These are phyloP conservation scores for Rhinichthys klamathensis DNA, from an alignment of 2,113 vertebrate genomes.

Conservation along the genomic window DNA sequence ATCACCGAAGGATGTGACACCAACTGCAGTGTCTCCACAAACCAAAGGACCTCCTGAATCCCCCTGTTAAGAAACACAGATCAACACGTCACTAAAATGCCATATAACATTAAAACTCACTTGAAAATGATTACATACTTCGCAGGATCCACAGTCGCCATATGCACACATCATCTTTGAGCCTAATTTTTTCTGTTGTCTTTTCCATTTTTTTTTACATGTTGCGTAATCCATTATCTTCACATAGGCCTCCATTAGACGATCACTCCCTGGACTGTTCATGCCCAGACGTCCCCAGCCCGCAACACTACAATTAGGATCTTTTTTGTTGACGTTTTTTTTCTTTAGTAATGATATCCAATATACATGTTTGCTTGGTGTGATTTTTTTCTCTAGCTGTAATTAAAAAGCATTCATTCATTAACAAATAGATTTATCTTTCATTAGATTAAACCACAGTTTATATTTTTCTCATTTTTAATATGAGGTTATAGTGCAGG, in stretches of 20 bases:
- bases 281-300: background rate
- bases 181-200: background rate
- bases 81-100: background rate
- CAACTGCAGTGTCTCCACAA: conserved; percentile 38
- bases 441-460: too few species aligned
- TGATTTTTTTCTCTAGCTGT: background rate
- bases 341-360: background rate
- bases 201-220: background rate
- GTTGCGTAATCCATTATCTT: background rate
- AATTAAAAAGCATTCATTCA: background rate
- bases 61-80: conserved; percentile 37
- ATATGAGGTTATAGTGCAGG: too few species aligned
- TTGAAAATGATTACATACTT: background rate
- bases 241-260: background rate
- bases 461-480: too few species aligned
- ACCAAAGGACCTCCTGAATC: conserved; percentile 56
- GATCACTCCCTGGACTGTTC: background rate
- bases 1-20: conserved; percentile 34
- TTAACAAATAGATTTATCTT: too few species aligned
- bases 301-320: background rate
- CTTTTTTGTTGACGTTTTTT: background rate
- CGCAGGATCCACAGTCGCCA: background rate
- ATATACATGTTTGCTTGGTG: background rate
- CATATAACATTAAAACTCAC: background rate
- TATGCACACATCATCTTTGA: background rate